phyloP scores from a whole-genome alignment of 2,888 invertebrate genomes.

The Chironomus tentans region DNA sequence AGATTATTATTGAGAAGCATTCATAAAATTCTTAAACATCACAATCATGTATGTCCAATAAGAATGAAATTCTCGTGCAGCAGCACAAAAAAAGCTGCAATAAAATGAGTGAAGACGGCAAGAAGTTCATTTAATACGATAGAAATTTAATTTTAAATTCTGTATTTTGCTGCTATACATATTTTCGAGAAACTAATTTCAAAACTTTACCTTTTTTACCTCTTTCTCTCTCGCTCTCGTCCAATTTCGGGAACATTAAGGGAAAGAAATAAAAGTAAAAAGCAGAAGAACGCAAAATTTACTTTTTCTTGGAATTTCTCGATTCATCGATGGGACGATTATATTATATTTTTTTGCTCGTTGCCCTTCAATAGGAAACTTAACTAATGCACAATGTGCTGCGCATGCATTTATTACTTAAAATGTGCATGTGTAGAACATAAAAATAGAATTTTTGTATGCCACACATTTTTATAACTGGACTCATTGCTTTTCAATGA shows the following conservation, averaged over 20 bases:
- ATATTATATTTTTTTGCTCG: background rate
- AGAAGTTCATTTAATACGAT: background rate
- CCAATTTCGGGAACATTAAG: background rate
- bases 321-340: conserved; percentile 26
- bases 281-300: conserved; percentile 14
- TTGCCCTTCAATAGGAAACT: background rate
- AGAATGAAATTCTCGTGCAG: background rate
- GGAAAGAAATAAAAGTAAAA: background rate
- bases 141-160: background rate
- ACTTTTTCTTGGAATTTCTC: conserved; percentile 25
- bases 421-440: background rate
- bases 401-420: no score
- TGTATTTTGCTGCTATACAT: background rate
- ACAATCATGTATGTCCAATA: background rate
- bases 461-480: background rate
- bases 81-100: background rate
- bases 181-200: conserved; percentile 23
- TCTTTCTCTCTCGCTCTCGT: background rate
- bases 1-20: background rate
- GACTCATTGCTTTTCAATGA: background rate
- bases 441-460: background rate
- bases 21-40: conserved; percentile 14
- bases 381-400: no score
- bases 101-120: background rate
- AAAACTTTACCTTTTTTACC: background rate